Conservation (phyloP, 2,888 invertebrate species). For the Torymus auratus region DNA sequence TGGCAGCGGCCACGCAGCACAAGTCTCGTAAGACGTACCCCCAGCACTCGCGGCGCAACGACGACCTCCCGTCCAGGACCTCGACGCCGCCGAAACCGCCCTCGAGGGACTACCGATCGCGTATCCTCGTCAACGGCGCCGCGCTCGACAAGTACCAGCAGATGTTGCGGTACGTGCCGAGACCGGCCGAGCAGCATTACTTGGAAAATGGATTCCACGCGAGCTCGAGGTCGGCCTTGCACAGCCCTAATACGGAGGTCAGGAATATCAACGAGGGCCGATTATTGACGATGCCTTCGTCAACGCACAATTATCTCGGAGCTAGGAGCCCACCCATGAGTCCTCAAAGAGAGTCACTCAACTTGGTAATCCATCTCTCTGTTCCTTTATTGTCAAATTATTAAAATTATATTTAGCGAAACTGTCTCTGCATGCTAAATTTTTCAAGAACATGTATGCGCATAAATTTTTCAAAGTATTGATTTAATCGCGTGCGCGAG, state of each 20-base stretch:
- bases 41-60: background rate
- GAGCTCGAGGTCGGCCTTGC: background rate
- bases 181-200: conserved; percentile 5
- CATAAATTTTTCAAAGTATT: too few species aligned
- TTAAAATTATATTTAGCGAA: too few species aligned
- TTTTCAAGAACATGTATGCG: too few species aligned
- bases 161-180: conserved; percentile 19
- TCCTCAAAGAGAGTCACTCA: conserved; percentile 33
- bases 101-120: conserved; percentile 84
- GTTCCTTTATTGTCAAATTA: background rate
- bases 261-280: conserved; percentile 33
- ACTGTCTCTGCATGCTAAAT: too few species aligned
- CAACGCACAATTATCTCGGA: conserved; percentile 6
- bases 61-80: background rate
- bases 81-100: conserved; percentile 86
- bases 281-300: background rate
- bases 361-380: conserved; percentile 24
- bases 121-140: conserved; percentile 56
- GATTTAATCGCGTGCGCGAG: too few species aligned
- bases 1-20: conserved; percentile 28
- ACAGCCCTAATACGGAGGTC: conserved; percentile 39
- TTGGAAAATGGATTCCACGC: background rate
- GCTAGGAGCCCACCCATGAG: conserved; percentile 19
- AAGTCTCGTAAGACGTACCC: conserved; percentile 31
- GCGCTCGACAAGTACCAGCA: conserved; percentile 46